Evolutionary conservation across 2,113 vertebrate genomes (phyloP).

Genomic region (Elaphurus davidianus): DNA sequence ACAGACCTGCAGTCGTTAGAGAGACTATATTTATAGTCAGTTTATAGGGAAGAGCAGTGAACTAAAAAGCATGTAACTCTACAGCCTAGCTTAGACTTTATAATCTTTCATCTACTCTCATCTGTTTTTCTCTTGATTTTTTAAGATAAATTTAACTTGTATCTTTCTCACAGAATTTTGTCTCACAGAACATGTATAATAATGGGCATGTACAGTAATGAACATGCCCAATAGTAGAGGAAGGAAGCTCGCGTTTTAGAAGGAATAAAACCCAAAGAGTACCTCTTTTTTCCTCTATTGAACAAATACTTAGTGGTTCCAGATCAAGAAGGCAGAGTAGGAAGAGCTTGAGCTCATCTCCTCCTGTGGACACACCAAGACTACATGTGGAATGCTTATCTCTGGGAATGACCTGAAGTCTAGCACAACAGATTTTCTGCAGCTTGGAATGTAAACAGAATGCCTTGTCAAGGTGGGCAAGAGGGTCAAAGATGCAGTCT

Average conservation of each 20-base stretch:
- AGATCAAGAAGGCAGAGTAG: neutral
- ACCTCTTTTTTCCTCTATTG: neutral
- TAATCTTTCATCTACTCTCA: neutral
- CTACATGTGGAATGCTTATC: accelerated
- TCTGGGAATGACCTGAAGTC: neutral
- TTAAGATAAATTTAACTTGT: neutral
- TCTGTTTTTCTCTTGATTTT: neutral
- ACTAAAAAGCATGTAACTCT: neutral
- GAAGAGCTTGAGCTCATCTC: neutral
- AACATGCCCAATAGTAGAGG: neutral
- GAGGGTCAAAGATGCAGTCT: neutral
- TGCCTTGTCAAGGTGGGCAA: neutral
- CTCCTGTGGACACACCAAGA: neutral
- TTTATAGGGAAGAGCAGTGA: neutral
- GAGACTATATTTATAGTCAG: neutral
- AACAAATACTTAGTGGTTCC: neutral
- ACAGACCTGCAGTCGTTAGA: neutral
- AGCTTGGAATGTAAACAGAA: neutral
- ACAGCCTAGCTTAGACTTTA: neutral
- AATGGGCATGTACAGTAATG: neutral
- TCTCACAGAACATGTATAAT: neutral
- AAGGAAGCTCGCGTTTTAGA: neutral
- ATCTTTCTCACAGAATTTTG: neutral
- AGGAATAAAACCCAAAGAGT: neutral
- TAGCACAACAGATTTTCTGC: neutral